Percentiles rank a stretch among this genome's conserved stretches.
phyloP scores from a whole-genome alignment of 92 coral and sea anemone species.

The Virgularia gustaviana region DNA sequence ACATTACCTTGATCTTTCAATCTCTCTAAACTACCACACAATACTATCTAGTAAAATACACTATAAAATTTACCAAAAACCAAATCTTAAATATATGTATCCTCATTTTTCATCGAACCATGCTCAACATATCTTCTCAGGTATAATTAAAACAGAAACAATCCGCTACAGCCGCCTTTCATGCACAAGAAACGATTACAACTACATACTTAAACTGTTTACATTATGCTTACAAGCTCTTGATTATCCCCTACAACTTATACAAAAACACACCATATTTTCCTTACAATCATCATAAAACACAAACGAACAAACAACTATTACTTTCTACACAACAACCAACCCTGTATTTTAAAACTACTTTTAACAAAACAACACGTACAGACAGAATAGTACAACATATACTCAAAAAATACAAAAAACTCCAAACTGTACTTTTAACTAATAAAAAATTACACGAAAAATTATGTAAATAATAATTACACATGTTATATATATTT shows the following conservation, averaged over 20 bases:
- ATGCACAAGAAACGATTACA: conserved; percentile 13
- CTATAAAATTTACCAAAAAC: conserved; percentile 41
- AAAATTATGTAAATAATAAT: too few species aligned
- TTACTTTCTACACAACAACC: background rate
- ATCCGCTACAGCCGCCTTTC: conserved; percentile 37
- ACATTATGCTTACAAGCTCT: background rate
- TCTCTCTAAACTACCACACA: conserved; percentile 25
- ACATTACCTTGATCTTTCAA: conserved; percentile 31
- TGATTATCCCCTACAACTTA: background rate
- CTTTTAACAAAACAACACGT: background rate
- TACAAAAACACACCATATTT: background rate
- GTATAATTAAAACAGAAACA: too few species aligned
- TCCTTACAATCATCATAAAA: too few species aligned
- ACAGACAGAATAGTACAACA: conserved; percentile 1
- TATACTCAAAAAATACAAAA: background rate
- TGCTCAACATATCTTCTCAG: conserved; percentile 1
- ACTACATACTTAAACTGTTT: conserved; percentile 10
- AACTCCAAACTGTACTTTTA: background rate
- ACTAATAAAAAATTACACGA: background rate
- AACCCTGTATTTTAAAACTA: background rate
- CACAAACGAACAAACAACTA: background rate
- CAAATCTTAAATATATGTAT: conserved; percentile 39
- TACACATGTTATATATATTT: too few species aligned
- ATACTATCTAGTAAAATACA: conserved; percentile 7
- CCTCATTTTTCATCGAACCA: conserved; percentile 48